Evolutionary conservation across 2,113 vertebrate genomes (phyloP), one percentile per base, ranked within the genome.

Genomic region (Tor tambroides): DNA sequence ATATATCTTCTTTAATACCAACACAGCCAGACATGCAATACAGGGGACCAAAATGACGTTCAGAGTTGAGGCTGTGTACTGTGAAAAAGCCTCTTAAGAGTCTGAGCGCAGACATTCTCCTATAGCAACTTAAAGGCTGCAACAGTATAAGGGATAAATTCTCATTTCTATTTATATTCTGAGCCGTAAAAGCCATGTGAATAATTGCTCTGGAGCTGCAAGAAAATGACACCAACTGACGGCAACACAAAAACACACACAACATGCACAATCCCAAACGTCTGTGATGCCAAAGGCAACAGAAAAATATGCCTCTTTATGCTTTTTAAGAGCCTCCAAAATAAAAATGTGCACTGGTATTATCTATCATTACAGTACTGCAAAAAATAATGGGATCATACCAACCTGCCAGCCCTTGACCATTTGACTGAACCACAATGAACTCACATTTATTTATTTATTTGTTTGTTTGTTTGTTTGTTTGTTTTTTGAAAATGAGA

Each of bases 1-100:
- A 79, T 56, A 78, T 6, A 85, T 76, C 88, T 82, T 28, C 76
- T 85, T 46, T 67, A 87, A 87, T 63, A 61, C 76, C 63, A 21
- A 26, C 43, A 83, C n/a, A 54, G 43, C 19, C 46, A 49, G 67
- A 84, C 30, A 72, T 59, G 76, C 28, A 86, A 46, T 54, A 83
- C 11, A 23, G 30, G 26, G 63, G 41, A 54, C 63, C 46, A 72
- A 80, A 87, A 80, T 72, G 26, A 85, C n/a, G 49, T 85, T 32
- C 32, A 63, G 54, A 35, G 54, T 49, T 59, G 30, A 28, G 21
- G 26, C 23, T 49, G 30, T 61, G 12, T 21, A 35, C 35, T 49
- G 51, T 11, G 19, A 35, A 71, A 69, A 83, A 69, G 26, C 65
- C 46, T 51, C 11, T 71, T 67, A 67, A n/a, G 41, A 82, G 56